Base-by-base conservation (phyloP, 1,140 invertebrate species). In the Anastatus disparis region DNA sequence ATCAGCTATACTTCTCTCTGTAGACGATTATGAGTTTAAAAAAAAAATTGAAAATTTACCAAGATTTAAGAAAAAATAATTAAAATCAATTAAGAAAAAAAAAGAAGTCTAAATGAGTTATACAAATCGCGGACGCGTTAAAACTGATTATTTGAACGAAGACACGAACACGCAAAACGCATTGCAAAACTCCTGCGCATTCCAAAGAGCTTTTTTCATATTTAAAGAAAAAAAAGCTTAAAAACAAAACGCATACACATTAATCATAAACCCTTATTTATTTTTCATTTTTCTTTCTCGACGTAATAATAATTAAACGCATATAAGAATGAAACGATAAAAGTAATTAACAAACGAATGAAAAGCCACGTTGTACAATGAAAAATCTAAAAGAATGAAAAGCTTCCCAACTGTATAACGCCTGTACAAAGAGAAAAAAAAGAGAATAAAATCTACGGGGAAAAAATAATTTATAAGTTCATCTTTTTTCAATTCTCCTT, bases 1-100 rank as follows among this genome's bases (percentile, higher is more conserved):
- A 81, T 83, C 76, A 80, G 78, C 71, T 82, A 83, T 82, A 84
- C 79, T 82, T 85, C 75, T 81, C 76, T 82, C 78, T 80, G 77
- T 83, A 84, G 81, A 78, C 79, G 75, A 69, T 79, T 59, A 72
- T 77, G 75, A 81, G 77, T 79, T 76, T 77, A 67, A 48, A 35
- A 55, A n/a, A n/a, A n/a, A n/a, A n/a, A n/a, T n/a, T n/a, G n/a
- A n/a, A n/a, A n/a, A n/a, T n/a, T n/a, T n/a, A 46, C 42, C 62
- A 71, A 58, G 58, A 71, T 58, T 64, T 64, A 50, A 58, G 52
- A 58, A 35, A 26, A 59, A 75, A 67, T 44, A n/a, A n/a, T n/a
- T n/a, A n/a, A n/a, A n/a, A n/a, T n/a, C n/a, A n/a, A n/a, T n/a
- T n/a, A n/a, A 77, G 77, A 38, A 74, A 74, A 75, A 22, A 76